Conservation (phyloP, 2,888 invertebrate species). For the Cybosia mesomella region DNA sequence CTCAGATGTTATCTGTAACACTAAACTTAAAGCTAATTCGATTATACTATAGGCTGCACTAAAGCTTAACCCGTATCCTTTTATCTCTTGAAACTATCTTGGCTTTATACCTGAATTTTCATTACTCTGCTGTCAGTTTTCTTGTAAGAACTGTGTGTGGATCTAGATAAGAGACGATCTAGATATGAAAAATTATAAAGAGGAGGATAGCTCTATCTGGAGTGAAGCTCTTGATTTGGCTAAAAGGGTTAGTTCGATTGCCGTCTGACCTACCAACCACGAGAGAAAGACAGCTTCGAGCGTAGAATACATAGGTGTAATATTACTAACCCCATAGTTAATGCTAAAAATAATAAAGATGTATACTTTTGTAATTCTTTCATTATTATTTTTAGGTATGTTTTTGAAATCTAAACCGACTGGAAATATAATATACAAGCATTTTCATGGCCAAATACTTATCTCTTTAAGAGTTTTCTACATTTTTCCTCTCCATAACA, state of each 20-base stretch:
- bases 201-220: neutral
- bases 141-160: no score
- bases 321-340: no score
- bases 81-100: constrained; percentile 40
- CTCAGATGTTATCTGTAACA: constrained; percentile 33
- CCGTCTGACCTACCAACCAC: no score
- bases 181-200: neutral
- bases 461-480: neutral
- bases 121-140: constrained; percentile 25
- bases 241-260: neutral
- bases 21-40: constrained; percentile 21
- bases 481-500: neutral
- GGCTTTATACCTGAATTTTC: constrained; percentile 34
- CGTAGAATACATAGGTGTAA: no score
- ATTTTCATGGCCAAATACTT: neutral
- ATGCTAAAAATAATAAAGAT: no score
- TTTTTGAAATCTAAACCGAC: neutral
- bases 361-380: no score
- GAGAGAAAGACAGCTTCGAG: no score
- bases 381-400: no score
- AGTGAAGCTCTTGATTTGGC: no score
- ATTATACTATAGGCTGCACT: constrained; percentile 21
- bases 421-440: neutral
- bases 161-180: no score
- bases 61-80: constrained; percentile 26